Evolutionary conservation across 37 sponge, comb jelly and placozoan genomes (phyloP).

Genomic region (Oscarella lobularis): DNA sequence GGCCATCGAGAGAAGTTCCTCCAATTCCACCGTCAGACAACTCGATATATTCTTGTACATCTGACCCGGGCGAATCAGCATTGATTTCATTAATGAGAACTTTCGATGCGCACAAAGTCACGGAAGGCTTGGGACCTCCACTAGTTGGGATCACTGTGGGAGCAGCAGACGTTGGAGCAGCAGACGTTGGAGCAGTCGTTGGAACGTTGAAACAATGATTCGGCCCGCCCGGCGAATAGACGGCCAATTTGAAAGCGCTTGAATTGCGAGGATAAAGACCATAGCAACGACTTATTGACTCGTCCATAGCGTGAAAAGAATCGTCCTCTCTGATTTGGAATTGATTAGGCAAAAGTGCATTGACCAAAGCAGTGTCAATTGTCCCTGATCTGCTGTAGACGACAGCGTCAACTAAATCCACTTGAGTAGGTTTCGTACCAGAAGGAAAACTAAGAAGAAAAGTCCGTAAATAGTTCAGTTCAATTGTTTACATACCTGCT

Average conservation of each 20-base stretch:
- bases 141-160: no score
- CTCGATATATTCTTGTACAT: background rate
- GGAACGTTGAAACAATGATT: no score
- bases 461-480: no score
- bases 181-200: no score
- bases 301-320: background rate
- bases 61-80: background rate
- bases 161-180: no score
- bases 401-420: background rate
- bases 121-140: no score
- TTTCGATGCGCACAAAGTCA: background rate
- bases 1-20: background rate
- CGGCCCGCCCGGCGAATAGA: no score
- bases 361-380: background rate
- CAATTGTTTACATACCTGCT: no score
- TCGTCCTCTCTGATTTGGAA: background rate
- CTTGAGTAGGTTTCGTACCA: background rate
- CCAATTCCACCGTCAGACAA: background rate
- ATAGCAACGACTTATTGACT: slow-evolving; percentile 4
- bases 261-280: background rate
- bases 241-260: background rate
- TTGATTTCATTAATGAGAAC: slow-evolving; percentile 1
- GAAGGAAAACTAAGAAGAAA: background rate
- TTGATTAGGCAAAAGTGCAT: background rate
- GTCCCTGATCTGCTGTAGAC: background rate